Conservation (phyloP, 2,113 vertebrate species). For the Gnathonemus longibarbis region DNA sequence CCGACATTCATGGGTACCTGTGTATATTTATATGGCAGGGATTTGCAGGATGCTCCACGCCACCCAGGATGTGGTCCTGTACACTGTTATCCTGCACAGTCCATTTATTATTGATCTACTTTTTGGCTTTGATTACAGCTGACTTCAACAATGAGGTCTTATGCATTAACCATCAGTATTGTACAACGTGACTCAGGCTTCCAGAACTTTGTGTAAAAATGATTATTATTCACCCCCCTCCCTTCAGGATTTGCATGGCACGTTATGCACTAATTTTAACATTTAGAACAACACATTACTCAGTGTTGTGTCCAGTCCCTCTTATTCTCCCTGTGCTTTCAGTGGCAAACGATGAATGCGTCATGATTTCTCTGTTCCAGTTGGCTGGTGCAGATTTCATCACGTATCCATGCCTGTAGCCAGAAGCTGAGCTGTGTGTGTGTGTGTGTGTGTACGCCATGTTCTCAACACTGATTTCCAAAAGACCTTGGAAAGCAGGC, state of each 20-base stretch:
- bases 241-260: background rate
- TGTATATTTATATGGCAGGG: background rate
- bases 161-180: background rate
- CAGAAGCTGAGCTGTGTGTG: background rate
- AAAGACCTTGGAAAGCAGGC: background rate
- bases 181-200: background rate
- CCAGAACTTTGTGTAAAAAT: background rate
- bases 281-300: background rate
- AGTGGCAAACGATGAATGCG: background rate
- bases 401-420: background rate
- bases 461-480: background rate
- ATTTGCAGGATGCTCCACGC: background rate
- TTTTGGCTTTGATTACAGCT: conserved; percentile 1
- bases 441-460: background rate
- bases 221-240: background rate
- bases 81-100: background rate
- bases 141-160: background rate
- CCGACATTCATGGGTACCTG: background rate
- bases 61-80: background rate
- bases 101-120: background rate
- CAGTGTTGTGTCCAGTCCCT: background rate
- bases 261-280: background rate
- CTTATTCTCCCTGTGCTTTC: background rate
- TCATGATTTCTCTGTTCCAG: background rate
- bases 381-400: background rate